Evolutionary conservation across 2,888 invertebrate species (phyloP).

Genomic region (Clitarchus hookeri): DNA sequence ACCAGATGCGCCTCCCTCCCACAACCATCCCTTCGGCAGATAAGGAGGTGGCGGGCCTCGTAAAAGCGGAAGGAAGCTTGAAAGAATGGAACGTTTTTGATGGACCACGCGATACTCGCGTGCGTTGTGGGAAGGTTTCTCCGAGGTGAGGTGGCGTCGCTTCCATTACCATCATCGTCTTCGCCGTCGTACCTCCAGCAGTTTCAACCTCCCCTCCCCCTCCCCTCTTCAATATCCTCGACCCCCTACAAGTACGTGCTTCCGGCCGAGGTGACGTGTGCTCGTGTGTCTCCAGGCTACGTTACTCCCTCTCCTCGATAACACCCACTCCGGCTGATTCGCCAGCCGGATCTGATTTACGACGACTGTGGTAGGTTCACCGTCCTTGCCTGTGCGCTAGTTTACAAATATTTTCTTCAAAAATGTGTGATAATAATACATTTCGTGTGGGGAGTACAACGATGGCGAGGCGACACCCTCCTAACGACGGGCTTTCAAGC

Average conservation of each 20-base stretch:
- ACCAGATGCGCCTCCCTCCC: slow-evolving; percentile 12
- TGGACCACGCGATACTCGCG: neutral
- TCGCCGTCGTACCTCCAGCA: neutral
- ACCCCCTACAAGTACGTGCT: no score
- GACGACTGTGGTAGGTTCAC: no score
- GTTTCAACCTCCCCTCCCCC: neutral
- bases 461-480: no score
- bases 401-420: no score
- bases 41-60: slow-evolving; percentile 16
- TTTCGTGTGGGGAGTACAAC: no score
- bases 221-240: neutral
- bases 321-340: slow-evolving; percentile 17
- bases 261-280: no score
- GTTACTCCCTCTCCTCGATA: neutral
- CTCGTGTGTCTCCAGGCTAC: neutral
- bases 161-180: neutral
- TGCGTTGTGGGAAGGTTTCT: neutral
- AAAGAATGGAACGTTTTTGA: neutral
- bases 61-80: slow-evolving; percentile 22
- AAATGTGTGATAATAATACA: no score
- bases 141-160: slow-evolving; percentile 18
- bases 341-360: neutral
- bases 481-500: no score
- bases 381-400: no score
- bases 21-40: neutral